Evolutionary conservation across 1,140 invertebrate genomes (phyloP).

Genomic region (Gryllus bimaculatus): DNA sequence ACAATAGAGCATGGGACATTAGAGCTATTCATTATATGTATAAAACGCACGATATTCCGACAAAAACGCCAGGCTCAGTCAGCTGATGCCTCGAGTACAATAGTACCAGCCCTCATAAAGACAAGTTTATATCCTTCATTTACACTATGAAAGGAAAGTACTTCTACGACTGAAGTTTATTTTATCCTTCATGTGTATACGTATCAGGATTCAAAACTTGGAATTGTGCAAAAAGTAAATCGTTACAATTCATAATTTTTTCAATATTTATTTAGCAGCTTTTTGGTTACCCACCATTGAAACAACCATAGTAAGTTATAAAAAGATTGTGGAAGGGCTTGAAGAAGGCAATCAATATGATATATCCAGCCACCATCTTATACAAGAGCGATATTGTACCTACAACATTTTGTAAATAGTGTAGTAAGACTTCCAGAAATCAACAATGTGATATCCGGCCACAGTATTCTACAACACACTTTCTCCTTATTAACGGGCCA

Average conservation of each 20-base stretch:
- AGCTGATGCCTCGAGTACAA: background rate
- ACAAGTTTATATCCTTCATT: background rate
- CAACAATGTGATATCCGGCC: too few relatives aligned
- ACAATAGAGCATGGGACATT: background rate
- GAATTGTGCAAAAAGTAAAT: background rate
- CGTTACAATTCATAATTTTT: background rate
- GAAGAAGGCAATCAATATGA: background rate
- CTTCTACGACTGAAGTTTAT: background rate
- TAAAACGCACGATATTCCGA: background rate
- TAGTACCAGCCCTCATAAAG: background rate
- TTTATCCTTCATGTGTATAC: background rate
- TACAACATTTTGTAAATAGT: background rate
- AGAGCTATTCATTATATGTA: background rate
- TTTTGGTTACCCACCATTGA: background rate
- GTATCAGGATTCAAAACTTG: background rate
- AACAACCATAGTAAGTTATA: background rate
- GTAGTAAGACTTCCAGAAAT: background rate
- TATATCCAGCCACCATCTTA: slow-evolving; percentile 4
- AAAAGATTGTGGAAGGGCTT: background rate
- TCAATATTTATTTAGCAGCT: background rate
- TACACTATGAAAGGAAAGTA: background rate
- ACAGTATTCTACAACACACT: too few relatives aligned
- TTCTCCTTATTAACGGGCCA: background rate
- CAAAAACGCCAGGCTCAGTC: background rate
- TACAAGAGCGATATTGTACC: background rate